Base-by-base conservation (phyloP, 2,113 vertebrate species). In the Steatornis caripensis region DNA sequence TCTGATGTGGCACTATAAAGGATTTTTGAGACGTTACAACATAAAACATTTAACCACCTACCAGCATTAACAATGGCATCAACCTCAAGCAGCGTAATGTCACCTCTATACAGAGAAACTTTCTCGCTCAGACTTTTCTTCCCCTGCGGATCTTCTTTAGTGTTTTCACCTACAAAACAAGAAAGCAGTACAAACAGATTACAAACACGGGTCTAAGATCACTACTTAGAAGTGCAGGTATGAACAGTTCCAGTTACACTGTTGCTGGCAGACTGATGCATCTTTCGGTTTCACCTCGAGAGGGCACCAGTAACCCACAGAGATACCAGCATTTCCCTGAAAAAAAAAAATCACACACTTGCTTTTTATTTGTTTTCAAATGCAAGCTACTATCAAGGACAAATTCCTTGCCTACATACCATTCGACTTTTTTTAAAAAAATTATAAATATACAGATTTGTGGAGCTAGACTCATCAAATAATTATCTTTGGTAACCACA, bases 51-150 rank as follows among this genome's bases (percentile, higher is more conserved):
- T 57, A 45, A 69, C 14, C 62, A 94, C 99, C 98, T 98, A 99
- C 99, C 99, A 76, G 99, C 99, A 98, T 99, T 99, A 95, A 99
- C 99, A 26, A 99, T 99, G 94, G 99, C 99, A 82, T 99, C 99
- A 87, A 99, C 97, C 97, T 99, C 99, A 81, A 99, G 98, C 90
- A 99, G 89, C 0, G 99, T 99, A 86, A 99, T 99, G 97, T 99
- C 99, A 74, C 99, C 99, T 98, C 98, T 99, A 72, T 99, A 99
- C 68, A 99, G 99, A 91, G 99, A 99, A 37, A 99, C 99, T 97
- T 99, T 99, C 93, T 99, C 99, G 43, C 97, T 98, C 97, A 99
- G 97, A 68, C 94, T 97, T 97, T 80, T 98, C 98, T 98, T 98
- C 95, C 94, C 89, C 96, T 98, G 97, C 89, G 96, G 95, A 85